phyloP scores from a whole-genome alignment of 2,113 vertebrate species.

The Onychostruthus taczanowskii region DNA sequence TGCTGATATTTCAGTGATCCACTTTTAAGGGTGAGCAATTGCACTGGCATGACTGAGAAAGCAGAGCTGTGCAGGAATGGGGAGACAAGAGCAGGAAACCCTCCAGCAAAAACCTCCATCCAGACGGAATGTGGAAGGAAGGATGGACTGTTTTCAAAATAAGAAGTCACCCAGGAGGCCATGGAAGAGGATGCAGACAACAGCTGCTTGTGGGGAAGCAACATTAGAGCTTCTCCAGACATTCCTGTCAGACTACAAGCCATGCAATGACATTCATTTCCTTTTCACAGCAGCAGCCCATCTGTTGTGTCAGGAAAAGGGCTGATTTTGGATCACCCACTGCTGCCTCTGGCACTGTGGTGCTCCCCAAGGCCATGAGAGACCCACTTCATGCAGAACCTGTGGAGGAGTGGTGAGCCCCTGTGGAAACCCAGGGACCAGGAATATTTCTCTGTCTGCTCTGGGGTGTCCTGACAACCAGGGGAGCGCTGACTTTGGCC shows the following conservation, averaged over 20 bases:
- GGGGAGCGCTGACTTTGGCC: no score
- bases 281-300: slow-evolving; percentile 1
- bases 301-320: background rate
- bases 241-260: background rate
- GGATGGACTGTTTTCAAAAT: background rate
- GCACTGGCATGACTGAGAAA: background rate
- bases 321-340: background rate
- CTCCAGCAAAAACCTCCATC: slow-evolving; percentile 1
- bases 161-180: slow-evolving; percentile 31
- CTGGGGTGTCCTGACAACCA: no score
- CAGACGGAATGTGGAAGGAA: slow-evolving; percentile 19
- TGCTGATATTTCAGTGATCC: background rate
- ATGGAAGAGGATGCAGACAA: background rate
- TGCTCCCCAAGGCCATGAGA: background rate
- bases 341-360: background rate
- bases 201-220: slow-evolving; percentile 14
- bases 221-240: slow-evolving; percentile 28
- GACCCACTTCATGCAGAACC: background rate
- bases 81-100: slow-evolving; percentile 9
- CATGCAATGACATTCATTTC: background rate
- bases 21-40: background rate
- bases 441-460: no score
- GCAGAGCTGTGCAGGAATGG: background rate
- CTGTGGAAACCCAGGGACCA: no score
- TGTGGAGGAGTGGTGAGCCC: background rate